Conservation (phyloP, 2,888 invertebrate genomes). For the Branchipolynoe longqiensis region DNA sequence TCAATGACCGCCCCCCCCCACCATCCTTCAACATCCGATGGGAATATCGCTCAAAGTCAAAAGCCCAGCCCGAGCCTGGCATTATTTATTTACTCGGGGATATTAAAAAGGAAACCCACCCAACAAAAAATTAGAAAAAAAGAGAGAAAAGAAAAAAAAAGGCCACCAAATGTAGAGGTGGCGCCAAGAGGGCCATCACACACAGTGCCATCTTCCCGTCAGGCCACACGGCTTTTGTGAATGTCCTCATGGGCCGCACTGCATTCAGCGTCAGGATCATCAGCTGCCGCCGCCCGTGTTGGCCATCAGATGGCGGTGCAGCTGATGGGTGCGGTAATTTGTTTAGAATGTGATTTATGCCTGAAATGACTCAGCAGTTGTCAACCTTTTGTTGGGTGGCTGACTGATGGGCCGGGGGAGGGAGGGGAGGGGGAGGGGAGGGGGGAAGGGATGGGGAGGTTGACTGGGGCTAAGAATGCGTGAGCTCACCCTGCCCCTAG, state of each 20-base stretch:
- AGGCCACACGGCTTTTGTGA: not conserved
- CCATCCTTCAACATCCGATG: not conserved
- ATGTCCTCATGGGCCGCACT: slow-evolving; percentile 1
- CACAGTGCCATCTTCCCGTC: slow-evolving; percentile 20
- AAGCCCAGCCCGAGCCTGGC: not conserved
- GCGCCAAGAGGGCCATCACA: too few species aligned
- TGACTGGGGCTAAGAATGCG: not conserved
- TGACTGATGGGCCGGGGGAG: slow-evolving; percentile 20
- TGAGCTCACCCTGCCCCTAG: not conserved
- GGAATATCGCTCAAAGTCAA: slow-evolving; percentile 27
- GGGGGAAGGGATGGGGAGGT: too few species aligned
- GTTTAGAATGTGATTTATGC: slow-evolving; percentile 47
- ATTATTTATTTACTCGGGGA: slow-evolving; percentile 22
- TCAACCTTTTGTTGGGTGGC: slow-evolving; percentile 11
- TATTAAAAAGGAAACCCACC: not conserved
- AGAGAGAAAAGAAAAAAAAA: not conserved
- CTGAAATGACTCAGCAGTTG: slow-evolving; percentile 46
- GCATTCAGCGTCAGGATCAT: not conserved
- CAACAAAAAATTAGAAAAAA: not conserved
- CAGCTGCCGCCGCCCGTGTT: not conserved
- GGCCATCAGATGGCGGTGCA: not conserved
- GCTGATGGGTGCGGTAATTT: slow-evolving; percentile 24
- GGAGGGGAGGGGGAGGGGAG: not conserved
- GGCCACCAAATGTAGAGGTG: too few species aligned
- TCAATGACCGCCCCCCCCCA: not conserved